Evolutionary conservation across 2,888 invertebrate species (phyloP), one percentile per base, ranked within the genome.

Genomic region (Choristoneura rosaceana): DNA sequence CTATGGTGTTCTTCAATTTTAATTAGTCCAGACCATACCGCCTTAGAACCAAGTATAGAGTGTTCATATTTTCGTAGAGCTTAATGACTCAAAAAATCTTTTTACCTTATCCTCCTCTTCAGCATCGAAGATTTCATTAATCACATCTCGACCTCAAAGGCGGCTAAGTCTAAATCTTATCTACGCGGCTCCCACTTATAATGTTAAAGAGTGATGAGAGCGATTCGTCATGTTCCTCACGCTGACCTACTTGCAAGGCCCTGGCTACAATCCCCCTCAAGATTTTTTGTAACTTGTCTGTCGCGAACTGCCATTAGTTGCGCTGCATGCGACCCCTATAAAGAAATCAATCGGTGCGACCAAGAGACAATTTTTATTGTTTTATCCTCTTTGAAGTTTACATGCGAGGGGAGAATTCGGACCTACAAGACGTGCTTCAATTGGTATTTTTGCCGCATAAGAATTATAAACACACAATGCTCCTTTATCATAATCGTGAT

Each of bases 161-260:
- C 80, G 80, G 81, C 79, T 84, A 82, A 88, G 83, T 87, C 82
- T 86, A 82, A 77, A 85, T 86, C 87, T 90, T 90, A 90, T 90
- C 90, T 86, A 73, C 76, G 81, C 80, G 75, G 77, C 80, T 82
- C 83, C 83, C 82, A 84, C 86, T 87, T 84, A 80, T 78, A 79
- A 81, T 81, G 81, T 83, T 82, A 82, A 85, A 88, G 87, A 90
- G 84, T 86, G 90, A 92, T 91, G 90, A 84, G 81, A 85, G 87
- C 82, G 88, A 91, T 91, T 90, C 87, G 87, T 91, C 91, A 91
- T 91, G 90, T 87, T 87, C 84, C 81, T 82, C 84, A 86, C 84
- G 84, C 82, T 90, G 90, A 90, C 90, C 90, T 86, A 90, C 86
- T 90, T 90, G 83, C 74, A 80, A 81, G 86, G 83, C 83, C 78